These are phyloP conservation scores for Brenthis hecate DNA, from an alignment of 2,888 invertebrate species.

Conservation along the genomic window DNA sequence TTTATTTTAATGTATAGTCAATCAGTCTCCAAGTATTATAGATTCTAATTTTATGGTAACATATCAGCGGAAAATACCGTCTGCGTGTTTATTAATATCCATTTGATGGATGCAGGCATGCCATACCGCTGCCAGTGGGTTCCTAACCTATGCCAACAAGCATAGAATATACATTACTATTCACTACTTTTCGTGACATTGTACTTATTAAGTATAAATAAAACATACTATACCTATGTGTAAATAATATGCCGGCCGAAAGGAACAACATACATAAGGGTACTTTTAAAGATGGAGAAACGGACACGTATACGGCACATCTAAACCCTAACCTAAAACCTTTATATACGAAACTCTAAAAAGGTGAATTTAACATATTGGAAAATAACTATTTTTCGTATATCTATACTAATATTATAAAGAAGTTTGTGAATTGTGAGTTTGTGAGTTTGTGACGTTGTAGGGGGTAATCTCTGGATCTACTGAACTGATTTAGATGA, in stretches of 20 bases:
- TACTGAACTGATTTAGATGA: too few relatives aligned
- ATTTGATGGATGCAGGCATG: slow-evolving; percentile 41
- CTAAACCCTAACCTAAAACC: too few relatives aligned
- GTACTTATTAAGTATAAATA: not conserved
- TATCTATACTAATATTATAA: too few relatives aligned
- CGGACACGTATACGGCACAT: too few relatives aligned
- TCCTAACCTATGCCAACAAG: slow-evolving; percentile 46
- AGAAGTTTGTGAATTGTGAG: too few relatives aligned
- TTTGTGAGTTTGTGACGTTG: too few relatives aligned
- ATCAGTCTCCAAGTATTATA: slow-evolving; percentile 3
- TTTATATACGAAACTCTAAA: too few relatives aligned
- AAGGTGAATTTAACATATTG: too few relatives aligned
- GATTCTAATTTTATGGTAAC: slow-evolving; percentile 9
- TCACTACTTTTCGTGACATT: slow-evolving; percentile 1
- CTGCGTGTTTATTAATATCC: slow-evolving; percentile 39
- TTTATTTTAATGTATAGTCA: not conserved
- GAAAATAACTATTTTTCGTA: too few relatives aligned
- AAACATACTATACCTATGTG: not conserved
- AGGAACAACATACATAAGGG: too few relatives aligned
- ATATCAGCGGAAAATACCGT: slow-evolving; percentile 28
- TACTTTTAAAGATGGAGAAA: too few relatives aligned
- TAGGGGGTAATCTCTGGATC: too few relatives aligned
- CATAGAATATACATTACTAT: not conserved
- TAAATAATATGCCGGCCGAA: not conserved
- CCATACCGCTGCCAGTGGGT: slow-evolving; percentile 43